A percentile compares a stretch with the other conserved stretches of the same genome.
Evolutionary conservation across 2,888 invertebrate genomes (phyloP).

Genomic region (Ochropleura leucogaster): DNA sequence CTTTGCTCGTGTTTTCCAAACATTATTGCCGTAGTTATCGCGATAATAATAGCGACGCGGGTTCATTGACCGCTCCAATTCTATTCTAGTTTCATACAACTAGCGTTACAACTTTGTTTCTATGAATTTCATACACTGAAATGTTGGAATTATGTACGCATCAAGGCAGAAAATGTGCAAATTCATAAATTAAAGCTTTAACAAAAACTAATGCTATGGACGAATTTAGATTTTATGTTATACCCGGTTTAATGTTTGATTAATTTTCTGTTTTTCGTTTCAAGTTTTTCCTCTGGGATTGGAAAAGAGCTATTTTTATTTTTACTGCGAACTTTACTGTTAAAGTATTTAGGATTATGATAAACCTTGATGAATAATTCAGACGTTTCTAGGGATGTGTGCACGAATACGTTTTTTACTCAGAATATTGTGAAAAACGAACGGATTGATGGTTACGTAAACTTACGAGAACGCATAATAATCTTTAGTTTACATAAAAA

Average conservation of each 20-base stretch:
- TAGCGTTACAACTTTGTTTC: constrained; percentile 73
- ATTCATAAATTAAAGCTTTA: not conserved
- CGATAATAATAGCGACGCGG: constrained; percentile 81
- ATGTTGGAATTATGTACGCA: constrained; percentile 47
- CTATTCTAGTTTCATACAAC: constrained; percentile 81
- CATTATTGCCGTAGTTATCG: constrained; percentile 81
- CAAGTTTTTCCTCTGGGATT: constrained; percentile 28
- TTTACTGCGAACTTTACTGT: constrained; percentile 24
- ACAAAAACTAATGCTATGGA: not conserved
- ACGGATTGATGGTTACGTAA: constrained; percentile 49
- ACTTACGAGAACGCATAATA: constrained; percentile 36
- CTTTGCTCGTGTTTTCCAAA: constrained; percentile 79
- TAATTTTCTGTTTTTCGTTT: not conserved
- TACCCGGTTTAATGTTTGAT: not conserved
- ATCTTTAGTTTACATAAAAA: constrained; percentile 38
- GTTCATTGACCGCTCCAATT: constrained; percentile 87
- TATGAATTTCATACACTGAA: constrained; percentile 72
- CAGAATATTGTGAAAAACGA: constrained; percentile 19
- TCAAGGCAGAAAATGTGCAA: constrained; percentile 18
- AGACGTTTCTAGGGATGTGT: constrained; percentile 23
- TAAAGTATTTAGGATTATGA: constrained; percentile 24
- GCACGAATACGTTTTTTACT: constrained; percentile 15
- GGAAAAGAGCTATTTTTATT: constrained; percentile 22
- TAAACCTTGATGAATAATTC: constrained; percentile 26
- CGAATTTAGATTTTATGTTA: not conserved